phyloP scores from a whole-genome alignment of 1,140 invertebrate genomes.

The Danaus melanippus region DNA sequence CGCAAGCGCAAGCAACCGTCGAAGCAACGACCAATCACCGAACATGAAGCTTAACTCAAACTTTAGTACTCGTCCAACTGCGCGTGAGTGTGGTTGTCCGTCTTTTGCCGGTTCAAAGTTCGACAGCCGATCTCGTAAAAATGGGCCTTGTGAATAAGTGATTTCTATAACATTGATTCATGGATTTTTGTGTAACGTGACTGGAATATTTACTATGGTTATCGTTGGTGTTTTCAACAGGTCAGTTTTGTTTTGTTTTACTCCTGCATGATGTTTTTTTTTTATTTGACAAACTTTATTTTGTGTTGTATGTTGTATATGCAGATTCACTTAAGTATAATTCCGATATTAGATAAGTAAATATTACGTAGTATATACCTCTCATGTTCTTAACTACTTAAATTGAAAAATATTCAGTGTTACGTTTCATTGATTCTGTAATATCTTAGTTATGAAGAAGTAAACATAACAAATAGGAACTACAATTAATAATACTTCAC shows the following conservation, averaged over 20 bases:
- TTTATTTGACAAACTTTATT: slow-evolving; percentile 10
- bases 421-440: slow-evolving; percentile 30
- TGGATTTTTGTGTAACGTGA: slow-evolving; percentile 16
- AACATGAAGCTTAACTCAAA: slow-evolving; percentile 16
- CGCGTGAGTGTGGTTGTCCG: slow-evolving; percentile 23
- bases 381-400: too few relatives aligned
- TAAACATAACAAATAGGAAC: slow-evolving; percentile 26
- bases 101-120: slow-evolving; percentile 1
- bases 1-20: slow-evolving; percentile 19
- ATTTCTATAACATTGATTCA: too few relatives aligned
- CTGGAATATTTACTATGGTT: slow-evolving; percentile 65
- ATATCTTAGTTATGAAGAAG: slow-evolving; percentile 26
- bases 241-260: slow-evolving; percentile 33
- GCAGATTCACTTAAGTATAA: too few relatives aligned
- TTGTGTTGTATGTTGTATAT: slow-evolving; percentile 11
- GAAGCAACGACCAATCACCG: slow-evolving; percentile 29
- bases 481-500: slow-evolving; percentile 2
- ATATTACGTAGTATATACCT: too few relatives aligned
- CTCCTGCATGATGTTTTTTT: slow-evolving; percentile 14
- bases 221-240: slow-evolving; percentile 68
- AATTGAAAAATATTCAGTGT: slow-evolving; percentile 8
- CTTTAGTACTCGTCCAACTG: slow-evolving; percentile 31
- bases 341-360: too few relatives aligned
- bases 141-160: too few relatives aligned
- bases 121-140: too few relatives aligned